Conservation (phyloP, 2,797 vertebrate genomes). For the Prionace glauca region DNA sequence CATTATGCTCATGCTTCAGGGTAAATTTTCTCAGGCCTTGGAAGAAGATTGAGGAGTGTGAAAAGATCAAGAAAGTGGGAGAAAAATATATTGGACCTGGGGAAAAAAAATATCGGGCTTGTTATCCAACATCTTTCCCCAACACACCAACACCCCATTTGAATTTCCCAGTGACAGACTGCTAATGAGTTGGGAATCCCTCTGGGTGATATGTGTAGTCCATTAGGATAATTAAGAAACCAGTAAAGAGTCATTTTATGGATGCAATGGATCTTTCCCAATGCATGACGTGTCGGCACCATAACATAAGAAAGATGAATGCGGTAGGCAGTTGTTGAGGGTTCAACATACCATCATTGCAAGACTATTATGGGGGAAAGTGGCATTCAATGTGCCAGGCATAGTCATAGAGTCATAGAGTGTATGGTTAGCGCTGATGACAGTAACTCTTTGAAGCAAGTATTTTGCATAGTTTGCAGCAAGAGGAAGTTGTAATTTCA, state of each 20-base stretch:
- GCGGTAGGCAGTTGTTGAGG: background rate
- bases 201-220: background rate
- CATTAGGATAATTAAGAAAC: background rate
- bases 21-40: background rate
- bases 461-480: background rate
- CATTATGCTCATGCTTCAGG: background rate
- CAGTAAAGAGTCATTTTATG: background rate
- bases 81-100: no score
- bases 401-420: no score
- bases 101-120: background rate
- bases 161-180: background rate
- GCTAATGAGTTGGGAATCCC: background rate
- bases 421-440: background rate
- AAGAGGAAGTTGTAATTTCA: background rate
- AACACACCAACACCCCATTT: no score
- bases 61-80: no score
- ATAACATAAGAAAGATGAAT: background rate
- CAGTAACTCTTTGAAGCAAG: background rate
- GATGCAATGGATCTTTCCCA: background rate
- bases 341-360: background rate
- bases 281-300: background rate
- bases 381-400: background rate
- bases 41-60: background rate
- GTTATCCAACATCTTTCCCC: background rate
- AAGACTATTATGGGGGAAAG: background rate